Evolutionary conservation across 2,113 vertebrate species (phyloP).

Genomic region (Lipotes vexillifer): DNA sequence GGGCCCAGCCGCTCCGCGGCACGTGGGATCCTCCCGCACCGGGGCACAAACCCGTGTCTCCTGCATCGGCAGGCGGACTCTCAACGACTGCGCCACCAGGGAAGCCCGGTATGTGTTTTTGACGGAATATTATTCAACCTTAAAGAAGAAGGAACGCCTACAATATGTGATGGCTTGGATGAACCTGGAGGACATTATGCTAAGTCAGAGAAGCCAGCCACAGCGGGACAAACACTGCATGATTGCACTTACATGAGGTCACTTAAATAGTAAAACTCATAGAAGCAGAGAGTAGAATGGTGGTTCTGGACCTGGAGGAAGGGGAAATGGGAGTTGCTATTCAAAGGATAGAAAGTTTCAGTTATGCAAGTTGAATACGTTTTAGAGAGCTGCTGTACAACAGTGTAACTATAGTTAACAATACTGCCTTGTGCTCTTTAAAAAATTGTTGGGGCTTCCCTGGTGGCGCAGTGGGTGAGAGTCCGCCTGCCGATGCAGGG

Average conservation of each 20-base stretch:
- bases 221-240: neutral
- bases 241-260: neutral
- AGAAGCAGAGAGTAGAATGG: neutral
- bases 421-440: neutral
- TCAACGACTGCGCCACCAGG: too few species aligned
- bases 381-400: neutral
- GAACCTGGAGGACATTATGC: neutral
- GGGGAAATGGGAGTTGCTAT: neutral
- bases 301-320: neutral
- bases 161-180: neutral
- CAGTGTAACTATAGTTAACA: neutral
- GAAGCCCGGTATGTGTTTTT: neutral
- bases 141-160: neutral
- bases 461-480: too few species aligned
- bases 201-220: neutral
- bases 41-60: too few species aligned
- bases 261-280: fast-evolving
- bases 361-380: neutral
- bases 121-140: neutral
- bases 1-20: too few species aligned
- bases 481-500: too few species aligned
- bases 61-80: too few species aligned
- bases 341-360: neutral
- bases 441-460: too few species aligned
- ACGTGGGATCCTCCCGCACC: too few species aligned